Conservation (phyloP, 2,113 vertebrate genomes). For the Megalops atlanticus region DNA sequence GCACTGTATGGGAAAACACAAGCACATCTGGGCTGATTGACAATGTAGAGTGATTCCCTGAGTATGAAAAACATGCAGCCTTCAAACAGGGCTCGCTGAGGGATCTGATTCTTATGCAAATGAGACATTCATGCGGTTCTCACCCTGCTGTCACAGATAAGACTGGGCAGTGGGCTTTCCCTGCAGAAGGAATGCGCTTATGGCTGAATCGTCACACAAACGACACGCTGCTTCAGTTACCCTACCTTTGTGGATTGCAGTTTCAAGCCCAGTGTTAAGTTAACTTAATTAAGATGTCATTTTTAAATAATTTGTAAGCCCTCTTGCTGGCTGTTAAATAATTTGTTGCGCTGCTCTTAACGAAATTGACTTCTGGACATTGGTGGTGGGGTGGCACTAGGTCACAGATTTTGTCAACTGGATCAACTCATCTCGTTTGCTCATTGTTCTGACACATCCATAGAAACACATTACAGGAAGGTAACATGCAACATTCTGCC, state of each 20-base stretch:
- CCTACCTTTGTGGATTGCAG: conserved; percentile 27
- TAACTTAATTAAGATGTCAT: conserved; percentile 44
- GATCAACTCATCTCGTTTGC: neutral
- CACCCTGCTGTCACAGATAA: neutral
- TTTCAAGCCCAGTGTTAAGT: conserved; percentile 36
- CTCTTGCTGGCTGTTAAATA: conserved; percentile 44
- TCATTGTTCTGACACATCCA: neutral
- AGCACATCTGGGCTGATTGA: neutral
- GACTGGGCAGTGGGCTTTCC: neutral
- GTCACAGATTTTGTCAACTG: neutral
- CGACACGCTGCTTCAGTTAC: conserved; percentile 18
- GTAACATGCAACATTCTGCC: neutral
- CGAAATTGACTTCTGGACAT: conserved; percentile 35
- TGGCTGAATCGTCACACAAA: neutral
- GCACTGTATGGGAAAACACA: neutral
- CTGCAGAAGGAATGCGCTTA: neutral
- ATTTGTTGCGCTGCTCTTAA: conserved; percentile 41
- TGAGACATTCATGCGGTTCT: neutral
- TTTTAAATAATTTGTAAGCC: conserved; percentile 49
- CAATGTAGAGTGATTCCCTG: neutral
- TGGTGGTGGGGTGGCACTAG: neutral
- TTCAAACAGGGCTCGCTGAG: neutral
- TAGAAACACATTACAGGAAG: neutral
- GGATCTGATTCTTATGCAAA: conserved; percentile 7
- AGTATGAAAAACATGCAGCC: neutral